Conservation (phyloP, 2,888 invertebrate genomes). For the Helleia helle region DNA sequence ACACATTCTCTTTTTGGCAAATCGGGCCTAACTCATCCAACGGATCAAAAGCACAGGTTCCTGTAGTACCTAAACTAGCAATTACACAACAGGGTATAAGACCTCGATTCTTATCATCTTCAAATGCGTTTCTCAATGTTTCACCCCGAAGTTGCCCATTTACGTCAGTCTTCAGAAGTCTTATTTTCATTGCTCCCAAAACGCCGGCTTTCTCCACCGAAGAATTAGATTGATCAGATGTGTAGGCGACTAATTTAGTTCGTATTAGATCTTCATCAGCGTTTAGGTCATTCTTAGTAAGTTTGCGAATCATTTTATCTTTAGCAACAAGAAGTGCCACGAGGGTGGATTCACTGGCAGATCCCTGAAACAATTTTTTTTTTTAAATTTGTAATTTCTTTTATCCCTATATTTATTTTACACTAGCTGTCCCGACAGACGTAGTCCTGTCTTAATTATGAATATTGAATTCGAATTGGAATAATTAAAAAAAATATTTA, state of each 20-base stretch:
- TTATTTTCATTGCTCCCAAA: conserved; percentile 84
- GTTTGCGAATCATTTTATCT: conserved; percentile 76
- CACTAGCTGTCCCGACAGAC: no score
- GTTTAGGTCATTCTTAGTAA: conserved; percentile 71
- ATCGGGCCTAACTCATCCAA: conserved; percentile 87
- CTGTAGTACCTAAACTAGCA: conserved; percentile 90
- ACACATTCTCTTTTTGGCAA: conserved; percentile 82
- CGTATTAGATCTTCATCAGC: conserved; percentile 77
- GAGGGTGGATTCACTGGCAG: conserved; percentile 92
- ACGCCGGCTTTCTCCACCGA: conserved; percentile 91
- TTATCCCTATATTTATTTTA: no score
- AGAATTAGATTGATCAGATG: conserved; percentile 91
- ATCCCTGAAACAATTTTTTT: conserved; percentile 75
- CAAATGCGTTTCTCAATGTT: conserved; percentile 78
- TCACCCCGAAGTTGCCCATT: conserved; percentile 80
- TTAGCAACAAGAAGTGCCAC: conserved; percentile 87
- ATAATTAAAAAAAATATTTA: no score
- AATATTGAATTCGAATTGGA: no score
- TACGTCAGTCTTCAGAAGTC: conserved; percentile 78
- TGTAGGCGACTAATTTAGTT: conserved; percentile 84
- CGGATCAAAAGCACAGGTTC: conserved; percentile 90
- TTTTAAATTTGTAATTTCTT: not conserved
- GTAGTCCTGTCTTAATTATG: no score
- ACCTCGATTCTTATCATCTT: conserved; percentile 84
- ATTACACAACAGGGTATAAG: conserved; percentile 91